Evolutionary conservation across 2,888 invertebrate species (phyloP).

Genomic region (Xanthia icteritia): DNA sequence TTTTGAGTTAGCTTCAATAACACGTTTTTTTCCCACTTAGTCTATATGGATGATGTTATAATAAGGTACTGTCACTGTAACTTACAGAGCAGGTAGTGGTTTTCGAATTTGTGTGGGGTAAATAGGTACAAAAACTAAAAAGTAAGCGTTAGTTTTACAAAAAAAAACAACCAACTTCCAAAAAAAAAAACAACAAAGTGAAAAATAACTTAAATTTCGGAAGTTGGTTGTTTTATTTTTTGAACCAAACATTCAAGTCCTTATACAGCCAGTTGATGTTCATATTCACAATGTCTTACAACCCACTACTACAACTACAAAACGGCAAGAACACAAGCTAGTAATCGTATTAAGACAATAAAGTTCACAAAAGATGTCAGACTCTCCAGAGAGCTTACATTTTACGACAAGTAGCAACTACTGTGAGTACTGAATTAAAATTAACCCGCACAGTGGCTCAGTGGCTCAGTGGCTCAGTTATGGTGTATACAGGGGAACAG

Average conservation of each 20-base stretch:
- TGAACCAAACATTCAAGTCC: neutral
- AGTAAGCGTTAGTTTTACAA: too few species aligned
- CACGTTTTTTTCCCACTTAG: too few species aligned
- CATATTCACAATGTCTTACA: neutral
- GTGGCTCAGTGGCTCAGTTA: constrained; percentile 75
- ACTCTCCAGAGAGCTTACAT: constrained; percentile 21
- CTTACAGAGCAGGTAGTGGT: too few species aligned
- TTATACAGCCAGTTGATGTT: too few species aligned
- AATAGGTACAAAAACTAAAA: too few species aligned
- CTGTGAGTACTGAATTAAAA: constrained; percentile 78
- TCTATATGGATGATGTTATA: too few species aligned
- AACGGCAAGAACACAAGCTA: constrained; percentile 12
- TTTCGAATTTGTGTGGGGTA: too few species aligned
- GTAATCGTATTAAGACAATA: constrained; percentile 42
- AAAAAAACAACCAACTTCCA: too few species aligned
- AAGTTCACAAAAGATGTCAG: constrained; percentile 39
- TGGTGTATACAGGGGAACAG: constrained; percentile 71
- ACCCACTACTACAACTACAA: constrained; percentile 1
- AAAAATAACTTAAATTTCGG: too few species aligned
- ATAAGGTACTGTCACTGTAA: too few species aligned
- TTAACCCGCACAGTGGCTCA: constrained; percentile 73
- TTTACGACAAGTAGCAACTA: constrained; percentile 56
- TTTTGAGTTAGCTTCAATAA: too few species aligned
- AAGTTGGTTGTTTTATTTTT: neutral
- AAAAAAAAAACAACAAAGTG: too few species aligned